Evolutionary conservation across 2,113 vertebrate genomes (phyloP).

Genomic region (Elgaria multicarinata): DNA sequence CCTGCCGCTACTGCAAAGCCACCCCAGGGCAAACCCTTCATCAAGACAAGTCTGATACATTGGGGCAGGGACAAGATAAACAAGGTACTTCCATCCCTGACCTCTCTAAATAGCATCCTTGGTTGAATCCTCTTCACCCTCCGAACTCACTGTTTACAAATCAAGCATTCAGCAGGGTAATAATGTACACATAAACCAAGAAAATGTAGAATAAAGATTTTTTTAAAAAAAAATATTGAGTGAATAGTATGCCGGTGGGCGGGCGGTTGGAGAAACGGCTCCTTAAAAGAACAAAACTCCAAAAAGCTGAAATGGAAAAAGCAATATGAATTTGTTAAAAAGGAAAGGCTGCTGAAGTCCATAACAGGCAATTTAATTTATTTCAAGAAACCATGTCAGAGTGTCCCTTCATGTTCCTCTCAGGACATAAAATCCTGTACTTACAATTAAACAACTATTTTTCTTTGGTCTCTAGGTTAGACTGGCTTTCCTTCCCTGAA

Average conservation of each 20-base stretch:
- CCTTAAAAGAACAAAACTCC: not conserved
- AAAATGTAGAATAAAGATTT: not conserved
- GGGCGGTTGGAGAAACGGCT: not conserved
- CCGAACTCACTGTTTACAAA: not conserved
- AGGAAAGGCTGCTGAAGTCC: not conserved
- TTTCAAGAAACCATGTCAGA: slow-evolving; percentile 14
- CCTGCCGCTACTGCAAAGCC: no score
- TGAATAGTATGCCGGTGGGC: not conserved
- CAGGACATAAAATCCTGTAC: not conserved
- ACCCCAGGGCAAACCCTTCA: no score
- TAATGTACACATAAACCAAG: not conserved
- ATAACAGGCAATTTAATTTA: not conserved
- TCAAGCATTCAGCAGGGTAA: not conserved
- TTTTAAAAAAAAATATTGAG: not conserved
- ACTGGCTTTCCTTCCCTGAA: not conserved
- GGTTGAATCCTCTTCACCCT: not conserved
- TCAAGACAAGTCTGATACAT: not conserved
- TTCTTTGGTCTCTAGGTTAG: not conserved
- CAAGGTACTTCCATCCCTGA: not conserved
- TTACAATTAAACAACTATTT: not conserved
- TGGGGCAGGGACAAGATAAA: not conserved
- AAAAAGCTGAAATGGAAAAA: not conserved
- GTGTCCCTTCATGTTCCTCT: not conserved
- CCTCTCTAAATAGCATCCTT: not conserved
- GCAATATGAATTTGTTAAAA: slow-evolving; percentile 4